These are phyloP conservation scores for Salvelinus alpinus DNA, from an alignment of 2,113 vertebrate species.

Conservation along the genomic window DNA sequence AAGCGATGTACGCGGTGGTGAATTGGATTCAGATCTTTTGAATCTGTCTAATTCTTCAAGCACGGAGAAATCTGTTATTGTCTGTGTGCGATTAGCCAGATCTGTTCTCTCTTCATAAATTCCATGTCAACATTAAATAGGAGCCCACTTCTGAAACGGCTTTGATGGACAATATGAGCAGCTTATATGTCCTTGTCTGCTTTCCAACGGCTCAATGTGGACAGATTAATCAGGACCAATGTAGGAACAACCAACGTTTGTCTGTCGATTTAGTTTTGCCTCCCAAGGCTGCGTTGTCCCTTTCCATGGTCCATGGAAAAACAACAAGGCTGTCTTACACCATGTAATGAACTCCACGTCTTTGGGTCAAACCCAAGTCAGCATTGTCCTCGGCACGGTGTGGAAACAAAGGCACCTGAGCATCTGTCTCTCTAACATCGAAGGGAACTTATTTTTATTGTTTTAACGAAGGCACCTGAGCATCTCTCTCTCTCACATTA, in stretches of 20 bases:
- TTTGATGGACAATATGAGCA: constrained; percentile 70
- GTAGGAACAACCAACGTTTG: constrained; percentile 46
- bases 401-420: neutral
- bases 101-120: constrained; percentile 51
- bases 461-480: neutral
- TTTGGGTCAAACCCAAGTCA: constrained; percentile 9
- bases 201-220: constrained; percentile 51
- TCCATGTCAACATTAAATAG: constrained; percentile 63
- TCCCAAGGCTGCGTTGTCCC: constrained; percentile 4
- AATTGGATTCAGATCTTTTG: constrained; percentile 33
- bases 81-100: constrained; percentile 66
- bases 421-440: neutral
- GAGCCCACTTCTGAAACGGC: constrained; percentile 62
- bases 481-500: neutral
- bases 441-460: neutral
- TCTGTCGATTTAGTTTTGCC: constrained; percentile 5
- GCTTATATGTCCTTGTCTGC: constrained; percentile 49
- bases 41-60: constrained; percentile 45
- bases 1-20: constrained; percentile 8
- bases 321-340: constrained; percentile 10
- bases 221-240: constrained; percentile 46
- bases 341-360: neutral
- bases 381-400: constrained; percentile 11
- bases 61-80: constrained; percentile 50
- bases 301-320: constrained; percentile 27